Evolutionary conservation across 2,797 vertebrate genomes (phyloP).

Genomic region (Liasis olivaceus): DNA sequence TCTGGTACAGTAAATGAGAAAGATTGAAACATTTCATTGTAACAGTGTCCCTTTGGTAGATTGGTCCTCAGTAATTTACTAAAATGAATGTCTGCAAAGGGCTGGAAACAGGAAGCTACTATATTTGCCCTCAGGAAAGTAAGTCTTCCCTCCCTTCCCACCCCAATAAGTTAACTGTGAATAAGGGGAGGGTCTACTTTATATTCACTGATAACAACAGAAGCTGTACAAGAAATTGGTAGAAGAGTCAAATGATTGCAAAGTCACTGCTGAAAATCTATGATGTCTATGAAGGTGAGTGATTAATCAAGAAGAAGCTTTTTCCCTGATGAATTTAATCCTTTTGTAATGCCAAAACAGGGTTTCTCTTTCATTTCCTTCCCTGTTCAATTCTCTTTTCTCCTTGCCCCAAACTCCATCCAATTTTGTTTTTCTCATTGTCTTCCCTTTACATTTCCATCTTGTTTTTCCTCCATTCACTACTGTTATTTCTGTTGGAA

Average conservation of each 20-base stretch:
- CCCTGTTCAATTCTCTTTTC: neutral
- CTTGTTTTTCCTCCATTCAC: neutral
- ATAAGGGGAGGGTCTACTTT: neutral
- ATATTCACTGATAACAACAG: neutral
- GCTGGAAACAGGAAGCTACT: neutral
- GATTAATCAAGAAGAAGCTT: neutral
- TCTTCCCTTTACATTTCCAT: neutral
- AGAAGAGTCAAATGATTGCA: neutral
- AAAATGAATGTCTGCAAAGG: neutral
- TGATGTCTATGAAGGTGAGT: neutral
- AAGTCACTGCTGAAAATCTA: neutral
- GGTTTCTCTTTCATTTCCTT: neutral
- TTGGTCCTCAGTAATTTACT: neutral
- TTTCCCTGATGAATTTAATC: neutral
- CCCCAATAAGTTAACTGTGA: neutral
- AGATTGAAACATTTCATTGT: neutral
- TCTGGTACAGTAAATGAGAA: neutral
- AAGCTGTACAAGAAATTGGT: neutral
- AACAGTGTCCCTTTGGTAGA: neutral
- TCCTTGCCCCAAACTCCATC: neutral
- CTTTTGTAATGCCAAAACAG: neutral
- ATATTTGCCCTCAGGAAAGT: neutral
- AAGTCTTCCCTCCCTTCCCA: neutral
- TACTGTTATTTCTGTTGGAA: neutral
- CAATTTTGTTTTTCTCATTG: neutral